Conservation (phyloP, 2,797 vertebrate species). For the Eurystomus glaucurus region DNA sequence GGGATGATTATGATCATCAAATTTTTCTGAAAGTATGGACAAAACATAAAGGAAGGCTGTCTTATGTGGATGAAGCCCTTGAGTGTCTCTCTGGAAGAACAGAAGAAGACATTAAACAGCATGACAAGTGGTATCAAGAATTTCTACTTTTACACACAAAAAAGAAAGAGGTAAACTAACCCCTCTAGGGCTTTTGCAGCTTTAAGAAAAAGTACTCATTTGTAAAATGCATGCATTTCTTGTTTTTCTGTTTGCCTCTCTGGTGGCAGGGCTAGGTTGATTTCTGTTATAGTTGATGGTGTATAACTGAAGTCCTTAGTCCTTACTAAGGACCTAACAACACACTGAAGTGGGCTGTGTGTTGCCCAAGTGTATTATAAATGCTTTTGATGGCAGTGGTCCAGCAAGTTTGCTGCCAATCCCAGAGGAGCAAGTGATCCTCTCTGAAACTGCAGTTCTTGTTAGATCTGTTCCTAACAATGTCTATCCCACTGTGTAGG, state of each 20-base stretch:
- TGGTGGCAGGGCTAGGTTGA: background rate
- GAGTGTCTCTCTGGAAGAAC: constrained; percentile 88
- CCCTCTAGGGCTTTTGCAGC: background rate
- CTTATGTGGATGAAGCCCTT: constrained; percentile 87
- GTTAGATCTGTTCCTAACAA: background rate
- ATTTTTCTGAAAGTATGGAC: constrained; percentile 88
- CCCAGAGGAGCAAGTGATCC: background rate
- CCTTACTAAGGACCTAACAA: background rate
- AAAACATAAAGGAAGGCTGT: constrained; percentile 86
- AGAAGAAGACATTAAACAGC: constrained; percentile 86
- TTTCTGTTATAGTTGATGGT: background rate
- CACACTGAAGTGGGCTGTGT: background rate
- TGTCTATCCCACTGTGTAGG: background rate
- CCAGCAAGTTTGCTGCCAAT: background rate
- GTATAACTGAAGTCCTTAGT: background rate
- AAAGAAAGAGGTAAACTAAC: constrained; percentile 90
- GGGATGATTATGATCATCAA: constrained; percentile 94
- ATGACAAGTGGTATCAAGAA: constrained; percentile 91
- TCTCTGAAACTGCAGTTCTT: background rate
- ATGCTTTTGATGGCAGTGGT: background rate
- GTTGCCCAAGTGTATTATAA: background rate
- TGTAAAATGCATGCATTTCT: background rate
- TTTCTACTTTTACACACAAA: constrained; percentile 87
- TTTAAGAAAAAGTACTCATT: background rate
- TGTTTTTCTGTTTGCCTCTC: background rate